phyloP scores from a whole-genome alignment of 2,888 invertebrate genomes.

The Oscheius sp. region DNA sequence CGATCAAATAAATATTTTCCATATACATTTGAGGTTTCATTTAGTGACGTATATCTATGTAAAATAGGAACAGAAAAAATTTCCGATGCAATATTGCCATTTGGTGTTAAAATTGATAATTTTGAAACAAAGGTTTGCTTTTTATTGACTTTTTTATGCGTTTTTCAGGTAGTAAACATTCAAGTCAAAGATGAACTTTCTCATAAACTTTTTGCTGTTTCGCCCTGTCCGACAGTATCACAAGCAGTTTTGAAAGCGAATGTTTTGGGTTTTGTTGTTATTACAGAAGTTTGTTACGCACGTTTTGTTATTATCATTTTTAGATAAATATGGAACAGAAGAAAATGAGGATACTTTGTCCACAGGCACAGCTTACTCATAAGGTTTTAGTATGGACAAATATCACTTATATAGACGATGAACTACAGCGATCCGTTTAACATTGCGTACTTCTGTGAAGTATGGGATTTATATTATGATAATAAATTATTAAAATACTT shows the following conservation, averaged over 20 bases:
- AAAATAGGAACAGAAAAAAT: conserved; percentile 79
- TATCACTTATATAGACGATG: conserved; percentile 87
- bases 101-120: conserved; percentile 92
- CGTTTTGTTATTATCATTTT: conserved; percentile 9
- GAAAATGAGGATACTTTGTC: conserved; percentile 42
- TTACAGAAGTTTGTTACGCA: conserved; percentile 81
- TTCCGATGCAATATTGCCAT: conserved; percentile 93
- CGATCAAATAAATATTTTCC: conserved; percentile 81
- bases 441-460: neutral
- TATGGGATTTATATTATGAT: neutral
- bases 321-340: conserved; percentile 46
- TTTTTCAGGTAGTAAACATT: conserved; percentile 41
- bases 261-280: conserved; percentile 88
- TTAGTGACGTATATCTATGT: conserved; percentile 83
- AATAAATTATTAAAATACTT: no score
- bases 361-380: conserved; percentile 78
- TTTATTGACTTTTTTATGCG: neutral
- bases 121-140: conserved; percentile 60
- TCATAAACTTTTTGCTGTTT: conserved; percentile 88
- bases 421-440: conserved; percentile 7
- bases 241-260: conserved; percentile 79
- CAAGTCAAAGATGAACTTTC: conserved; percentile 73
- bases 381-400: conserved; percentile 87
- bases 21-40: conserved; percentile 78
- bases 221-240: conserved; percentile 80